Evolutionary conservation across 2,888 invertebrate species (phyloP), one percentile per base, ranked within the genome.

Genomic region (Odiellus spinosus): DNA sequence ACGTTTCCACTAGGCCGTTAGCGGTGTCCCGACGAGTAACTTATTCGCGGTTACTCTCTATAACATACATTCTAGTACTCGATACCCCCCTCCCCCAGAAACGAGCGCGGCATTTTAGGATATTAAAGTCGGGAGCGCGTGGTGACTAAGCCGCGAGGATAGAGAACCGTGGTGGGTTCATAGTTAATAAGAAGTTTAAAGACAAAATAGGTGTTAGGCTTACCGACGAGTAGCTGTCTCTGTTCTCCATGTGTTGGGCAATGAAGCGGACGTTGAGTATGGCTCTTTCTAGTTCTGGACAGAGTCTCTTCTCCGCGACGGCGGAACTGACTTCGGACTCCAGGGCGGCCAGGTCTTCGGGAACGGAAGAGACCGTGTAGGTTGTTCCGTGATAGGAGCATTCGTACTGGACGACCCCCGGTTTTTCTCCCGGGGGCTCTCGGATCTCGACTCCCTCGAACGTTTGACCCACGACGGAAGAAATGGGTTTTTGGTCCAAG

Each of bases 171-270:
- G 26, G n/a, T 26, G 26, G 26, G 26, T 26, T 26, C n/a, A n/a
- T 26, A 6, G 5, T 26, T 26, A 26, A 26, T 26, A 26, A 26
- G 26, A 26, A 6, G 26, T 4, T 26, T 6, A 26, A 26, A 26
- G 26, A 8, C 5, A 45, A 18, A 26, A 8, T 5, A 12, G 15
- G n/a, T 12, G 12, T 3, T 10, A 32, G n/a, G 79, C 84, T 81
- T 73, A 88, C 88, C 69, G 81, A 84, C 69, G 86, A 87, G 68
- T 87, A 90, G 67, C 82, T 83, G 70, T 90, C 88, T 71, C 87
- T 85, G 72, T 90, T 90, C 69, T 79, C 82, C 67, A 87, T 85
- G 67, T 90, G 90, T 70, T 90, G 90, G 64, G 88, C 88, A 71
- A 90, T 87, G 69, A 90, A 90, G 63, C 83, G 78, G 57, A 88